Evolutionary conservation across 92 coral and sea anemone genomes (phyloP).

Genomic region (Phenganax marumi): DNA sequence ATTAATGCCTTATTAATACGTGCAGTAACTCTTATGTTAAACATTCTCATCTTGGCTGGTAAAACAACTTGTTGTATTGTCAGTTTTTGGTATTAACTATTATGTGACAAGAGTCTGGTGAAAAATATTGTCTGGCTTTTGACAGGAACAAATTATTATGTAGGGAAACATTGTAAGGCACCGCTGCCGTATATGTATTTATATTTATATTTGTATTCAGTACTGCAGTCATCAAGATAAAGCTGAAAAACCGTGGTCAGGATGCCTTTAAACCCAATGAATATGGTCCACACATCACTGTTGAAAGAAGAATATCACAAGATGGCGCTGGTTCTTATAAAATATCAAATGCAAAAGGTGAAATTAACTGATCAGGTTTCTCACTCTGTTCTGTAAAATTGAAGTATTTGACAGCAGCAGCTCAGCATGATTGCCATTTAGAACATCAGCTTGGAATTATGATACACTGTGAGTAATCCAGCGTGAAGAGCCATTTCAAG

Average conservation of each 20-base stretch:
- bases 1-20: no score
- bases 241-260: conserved; percentile 76
- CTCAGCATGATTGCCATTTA: not conserved
- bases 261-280: conserved; percentile 79
- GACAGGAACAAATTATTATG: not conserved
- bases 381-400: not conserved
- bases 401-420: not conserved
- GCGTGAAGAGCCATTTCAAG: no score
- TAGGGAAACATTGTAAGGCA: not conserved
- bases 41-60: no score
- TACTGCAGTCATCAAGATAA: conserved; percentile 68
- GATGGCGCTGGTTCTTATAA: conserved; percentile 87
- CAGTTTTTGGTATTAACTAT: no score
- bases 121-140: not conserved
- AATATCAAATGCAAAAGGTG: conserved; percentile 74
- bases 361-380: not conserved
- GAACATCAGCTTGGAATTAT: no score
- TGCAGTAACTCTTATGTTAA: no score
- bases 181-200: not conserved
- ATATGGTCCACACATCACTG: conserved; percentile 71
- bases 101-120: no score
- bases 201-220: conserved; percentile 54
- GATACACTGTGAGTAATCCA: no score
- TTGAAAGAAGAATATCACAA: conserved; percentile 75
- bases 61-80: no score